A percentile compares a stretch with the other conserved stretches of the same genome.
phyloP scores from a whole-genome alignment of 1,140 invertebrate species.

The Stegodyphus mimosarum region DNA sequence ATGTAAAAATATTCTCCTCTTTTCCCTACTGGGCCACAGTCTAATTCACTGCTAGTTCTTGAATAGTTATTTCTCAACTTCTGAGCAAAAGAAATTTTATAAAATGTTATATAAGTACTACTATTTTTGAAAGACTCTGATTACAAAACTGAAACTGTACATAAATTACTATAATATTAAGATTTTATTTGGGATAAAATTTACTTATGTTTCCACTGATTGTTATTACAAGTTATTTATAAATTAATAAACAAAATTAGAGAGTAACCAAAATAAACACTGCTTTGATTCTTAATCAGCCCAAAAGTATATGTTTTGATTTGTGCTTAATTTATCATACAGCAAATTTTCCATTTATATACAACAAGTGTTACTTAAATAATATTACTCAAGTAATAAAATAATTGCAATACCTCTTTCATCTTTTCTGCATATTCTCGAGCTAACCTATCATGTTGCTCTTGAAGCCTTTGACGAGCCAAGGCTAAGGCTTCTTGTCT shows the following conservation, averaged over 20 bases:
- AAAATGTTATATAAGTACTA: too few species aligned
- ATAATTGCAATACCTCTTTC: constrained; percentile 20
- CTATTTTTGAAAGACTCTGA: too few species aligned
- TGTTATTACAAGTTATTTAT: background rate
- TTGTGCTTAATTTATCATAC: background rate
- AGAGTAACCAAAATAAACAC: background rate
- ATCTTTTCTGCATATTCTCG: constrained; percentile 19
- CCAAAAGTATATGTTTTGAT: background rate
- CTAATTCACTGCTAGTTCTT: too few species aligned
- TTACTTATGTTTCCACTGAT: background rate
- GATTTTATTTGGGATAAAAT: too few species aligned
- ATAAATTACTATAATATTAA: too few species aligned
- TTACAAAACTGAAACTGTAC: too few species aligned
- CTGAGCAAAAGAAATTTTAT: too few species aligned
- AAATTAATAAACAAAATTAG: background rate
- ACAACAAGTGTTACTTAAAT: background rate
- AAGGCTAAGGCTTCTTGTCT: constrained; percentile 35
- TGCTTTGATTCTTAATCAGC: background rate
- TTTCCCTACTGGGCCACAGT: too few species aligned
- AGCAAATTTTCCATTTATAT: background rate
- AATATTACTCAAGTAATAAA: background rate
- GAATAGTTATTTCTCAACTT: too few species aligned
- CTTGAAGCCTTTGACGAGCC: constrained; percentile 24
- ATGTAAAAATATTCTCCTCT: too few species aligned
- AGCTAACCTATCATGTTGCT: constrained; percentile 32